Evolutionary conservation across 35 echinoderm and acorn worm species (phyloP).

Genomic region (Ophiothrix spiculata): DNA sequence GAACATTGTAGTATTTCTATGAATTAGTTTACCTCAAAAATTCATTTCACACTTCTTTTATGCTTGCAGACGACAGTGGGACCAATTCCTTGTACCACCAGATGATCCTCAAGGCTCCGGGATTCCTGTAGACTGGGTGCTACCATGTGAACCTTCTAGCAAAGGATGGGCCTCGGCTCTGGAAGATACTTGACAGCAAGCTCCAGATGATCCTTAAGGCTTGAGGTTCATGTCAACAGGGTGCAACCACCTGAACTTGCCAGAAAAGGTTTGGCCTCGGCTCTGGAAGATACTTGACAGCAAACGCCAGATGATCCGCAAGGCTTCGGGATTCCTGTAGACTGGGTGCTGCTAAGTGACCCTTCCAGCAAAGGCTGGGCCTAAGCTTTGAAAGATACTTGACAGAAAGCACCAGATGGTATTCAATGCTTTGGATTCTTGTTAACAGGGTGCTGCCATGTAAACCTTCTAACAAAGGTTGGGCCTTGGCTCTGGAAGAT

Average conservation of each 20-base stretch:
- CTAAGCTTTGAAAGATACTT: not conserved
- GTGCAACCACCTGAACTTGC: no score
- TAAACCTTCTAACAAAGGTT: not conserved
- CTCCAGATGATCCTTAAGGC: no score
- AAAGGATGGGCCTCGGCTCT: slow-evolving; percentile 52
- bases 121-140: slow-evolving; percentile 56
- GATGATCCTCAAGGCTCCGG: slow-evolving; percentile 38
- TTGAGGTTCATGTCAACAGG: no score
- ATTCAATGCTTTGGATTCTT: not conserved
- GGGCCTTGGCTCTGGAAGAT: not conserved
- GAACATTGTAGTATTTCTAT: no score
- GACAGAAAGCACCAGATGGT: not conserved
- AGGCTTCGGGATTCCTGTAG: not conserved
- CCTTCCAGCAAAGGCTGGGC: not conserved
- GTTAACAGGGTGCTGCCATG: not conserved
- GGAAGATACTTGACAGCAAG: slow-evolving; percentile 14
- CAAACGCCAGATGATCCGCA: not conserved
- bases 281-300: no score
- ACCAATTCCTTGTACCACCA: slow-evolving; percentile 38
- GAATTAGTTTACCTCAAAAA: no score
- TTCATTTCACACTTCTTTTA: no score
- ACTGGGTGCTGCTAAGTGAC: not conserved
- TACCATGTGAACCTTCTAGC: slow-evolving; percentile 41
- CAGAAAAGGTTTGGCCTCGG: no score
- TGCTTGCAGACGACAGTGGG: slow-evolving; percentile 68